phyloP scores from a whole-genome alignment of 2,888 invertebrate species.

The Sicus ferrugineus region DNA sequence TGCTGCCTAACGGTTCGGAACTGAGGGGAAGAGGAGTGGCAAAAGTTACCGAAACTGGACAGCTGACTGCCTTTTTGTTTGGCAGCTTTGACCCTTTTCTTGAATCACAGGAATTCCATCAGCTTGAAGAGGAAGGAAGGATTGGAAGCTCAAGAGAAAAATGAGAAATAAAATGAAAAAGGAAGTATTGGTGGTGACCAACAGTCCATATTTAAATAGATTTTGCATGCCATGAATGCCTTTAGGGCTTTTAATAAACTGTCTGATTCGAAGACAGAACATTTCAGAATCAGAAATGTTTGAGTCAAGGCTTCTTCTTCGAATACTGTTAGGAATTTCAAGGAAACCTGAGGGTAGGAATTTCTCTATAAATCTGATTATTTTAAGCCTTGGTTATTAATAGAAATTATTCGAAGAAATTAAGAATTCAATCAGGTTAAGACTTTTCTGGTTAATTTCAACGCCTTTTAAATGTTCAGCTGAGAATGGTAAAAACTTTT shows the following conservation, averaged over 20 bases:
- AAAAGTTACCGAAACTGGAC: neutral
- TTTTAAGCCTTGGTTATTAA: too few relatives aligned
- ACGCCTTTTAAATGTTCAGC: too few relatives aligned
- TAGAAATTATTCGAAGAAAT: too few relatives aligned
- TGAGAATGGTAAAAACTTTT: neutral
- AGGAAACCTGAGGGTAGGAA: too few relatives aligned
- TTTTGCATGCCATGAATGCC: neutral
- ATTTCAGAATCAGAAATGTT: too few relatives aligned
- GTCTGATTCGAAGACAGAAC: neutral
- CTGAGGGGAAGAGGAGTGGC: neutral
- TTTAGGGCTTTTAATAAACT: neutral
- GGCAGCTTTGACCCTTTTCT: neutral
- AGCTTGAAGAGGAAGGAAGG: neutral
- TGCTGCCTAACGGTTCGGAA: neutral
- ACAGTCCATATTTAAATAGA: neutral
- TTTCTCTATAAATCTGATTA: too few relatives aligned
- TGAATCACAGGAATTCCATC: neutral
- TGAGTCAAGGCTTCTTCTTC: too few relatives aligned
- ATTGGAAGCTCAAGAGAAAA: neutral
- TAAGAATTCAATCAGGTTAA: too few relatives aligned
- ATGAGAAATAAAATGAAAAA: neutral
- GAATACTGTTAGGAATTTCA: too few relatives aligned
- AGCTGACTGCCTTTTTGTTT: neutral
- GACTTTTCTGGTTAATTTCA: too few relatives aligned
- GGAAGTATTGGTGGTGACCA: neutral